Evolutionary conservation across 2,888 invertebrate genomes (phyloP).

Genomic region (Spodoptera exigua): DNA sequence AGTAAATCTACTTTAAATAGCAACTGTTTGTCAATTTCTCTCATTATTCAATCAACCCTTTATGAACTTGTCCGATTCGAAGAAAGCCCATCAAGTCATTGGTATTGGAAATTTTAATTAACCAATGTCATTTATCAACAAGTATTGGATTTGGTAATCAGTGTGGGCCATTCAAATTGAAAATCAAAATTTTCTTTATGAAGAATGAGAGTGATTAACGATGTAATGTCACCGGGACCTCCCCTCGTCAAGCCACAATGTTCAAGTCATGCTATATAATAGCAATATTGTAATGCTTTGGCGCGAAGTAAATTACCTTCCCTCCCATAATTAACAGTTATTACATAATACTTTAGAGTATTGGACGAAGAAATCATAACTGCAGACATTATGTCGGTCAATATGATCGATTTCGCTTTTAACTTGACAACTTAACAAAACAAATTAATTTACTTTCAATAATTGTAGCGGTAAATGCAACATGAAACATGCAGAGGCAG

Average conservation of each 20-base stretch:
- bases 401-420: background rate
- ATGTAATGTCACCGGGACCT: constrained; percentile 79
- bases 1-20: background rate
- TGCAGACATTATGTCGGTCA: constrained; percentile 45
- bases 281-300: constrained; percentile 81
- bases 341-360: constrained; percentile 68
- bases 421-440: no score
- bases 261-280: constrained; percentile 86
- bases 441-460: no score
- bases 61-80: constrained; percentile 29
- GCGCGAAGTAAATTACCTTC: constrained; percentile 83
- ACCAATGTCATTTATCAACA: constrained; percentile 79
- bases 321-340: constrained; percentile 77
- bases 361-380: constrained; percentile 52
- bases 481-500: no score
- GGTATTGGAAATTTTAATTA: constrained; percentile 72
- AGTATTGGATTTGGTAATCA: constrained; percentile 79
- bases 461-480: no score
- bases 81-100: constrained; percentile 40
- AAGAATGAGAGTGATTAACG: constrained; percentile 85
- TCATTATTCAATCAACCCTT: constrained; percentile 8
- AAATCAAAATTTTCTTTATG: constrained; percentile 84
- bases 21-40: constrained; percentile 8
- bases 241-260: constrained; percentile 80
- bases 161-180: constrained; percentile 79